Evolutionary conservation across 2,113 vertebrate genomes (phyloP).

Genomic region (Dipodomys spectabilis): DNA sequence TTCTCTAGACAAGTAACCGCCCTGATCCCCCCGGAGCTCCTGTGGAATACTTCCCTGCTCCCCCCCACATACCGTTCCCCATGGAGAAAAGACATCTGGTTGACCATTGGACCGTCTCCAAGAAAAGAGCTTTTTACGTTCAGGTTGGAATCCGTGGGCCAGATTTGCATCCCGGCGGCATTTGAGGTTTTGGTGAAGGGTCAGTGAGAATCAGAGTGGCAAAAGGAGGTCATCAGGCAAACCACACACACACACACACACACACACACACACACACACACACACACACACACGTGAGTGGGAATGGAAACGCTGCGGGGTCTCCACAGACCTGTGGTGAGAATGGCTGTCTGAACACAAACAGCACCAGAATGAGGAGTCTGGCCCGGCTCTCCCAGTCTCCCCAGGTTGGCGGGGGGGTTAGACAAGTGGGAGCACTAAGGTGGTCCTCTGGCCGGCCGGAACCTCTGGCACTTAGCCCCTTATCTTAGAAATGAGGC

Average conservation of each 20-base stretch:
- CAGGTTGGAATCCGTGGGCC: conserved; percentile 38
- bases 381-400: background rate
- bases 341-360: background rate
- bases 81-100: conserved; percentile 33
- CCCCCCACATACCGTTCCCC: background rate
- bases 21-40: background rate
- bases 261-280: no score
- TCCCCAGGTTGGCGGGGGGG: background rate
- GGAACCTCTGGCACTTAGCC: background rate
- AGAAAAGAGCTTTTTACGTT: conserved; percentile 34
- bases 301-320: background rate
- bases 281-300: background rate
- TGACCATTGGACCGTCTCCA: conserved; percentile 16
- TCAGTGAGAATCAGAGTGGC: background rate
- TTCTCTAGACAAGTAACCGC: background rate
- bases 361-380: background rate
- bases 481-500: background rate
- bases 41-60: background rate
- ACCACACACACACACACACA: no score
- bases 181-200: conserved; percentile 22
- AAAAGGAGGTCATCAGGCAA: background rate
- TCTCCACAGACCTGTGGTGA: background rate
- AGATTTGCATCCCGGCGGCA: background rate
- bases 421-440: background rate
- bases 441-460: background rate